Evolutionary conservation across 1,140 invertebrate genomes (phyloP).

Genomic region (Nephila pilipes): DNA sequence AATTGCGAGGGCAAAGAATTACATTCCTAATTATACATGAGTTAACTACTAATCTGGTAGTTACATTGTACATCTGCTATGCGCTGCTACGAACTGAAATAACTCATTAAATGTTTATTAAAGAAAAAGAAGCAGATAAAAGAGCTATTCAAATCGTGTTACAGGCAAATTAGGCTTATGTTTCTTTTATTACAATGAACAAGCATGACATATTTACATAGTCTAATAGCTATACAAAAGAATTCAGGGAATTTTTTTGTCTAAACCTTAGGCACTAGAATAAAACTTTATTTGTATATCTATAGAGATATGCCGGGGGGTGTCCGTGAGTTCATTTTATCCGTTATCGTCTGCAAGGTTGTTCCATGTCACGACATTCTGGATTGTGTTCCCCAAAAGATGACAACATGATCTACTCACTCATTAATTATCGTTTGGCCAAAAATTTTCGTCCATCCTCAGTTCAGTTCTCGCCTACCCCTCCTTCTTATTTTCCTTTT

Average conservation of each 20-base stretch:
- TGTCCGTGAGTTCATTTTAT: slow-evolving; percentile 43
- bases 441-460: slow-evolving; percentile 8
- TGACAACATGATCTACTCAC: slow-evolving; percentile 69
- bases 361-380: slow-evolving; percentile 62
- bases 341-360: slow-evolving; percentile 58
- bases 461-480: slow-evolving; percentile 28
- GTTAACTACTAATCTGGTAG: neutral
- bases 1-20: neutral
- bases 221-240: neutral
- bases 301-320: slow-evolving; percentile 28
- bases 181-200: neutral
- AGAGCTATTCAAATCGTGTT: neutral
- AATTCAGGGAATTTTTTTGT: neutral
- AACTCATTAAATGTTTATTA: neutral
- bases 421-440: slow-evolving; percentile 69
- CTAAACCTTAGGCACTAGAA: neutral
- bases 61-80: neutral
- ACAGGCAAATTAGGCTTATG: neutral
- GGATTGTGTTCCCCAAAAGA: slow-evolving; percentile 59
- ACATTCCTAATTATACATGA: neutral
- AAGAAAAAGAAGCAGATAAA: neutral
- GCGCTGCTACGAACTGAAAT: neutral
- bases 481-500: neutral
- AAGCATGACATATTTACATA: neutral
- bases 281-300: neutral